Evolutionary conservation across 2,888 invertebrate species (phyloP).

Genomic region (Oscheius sp.): DNA sequence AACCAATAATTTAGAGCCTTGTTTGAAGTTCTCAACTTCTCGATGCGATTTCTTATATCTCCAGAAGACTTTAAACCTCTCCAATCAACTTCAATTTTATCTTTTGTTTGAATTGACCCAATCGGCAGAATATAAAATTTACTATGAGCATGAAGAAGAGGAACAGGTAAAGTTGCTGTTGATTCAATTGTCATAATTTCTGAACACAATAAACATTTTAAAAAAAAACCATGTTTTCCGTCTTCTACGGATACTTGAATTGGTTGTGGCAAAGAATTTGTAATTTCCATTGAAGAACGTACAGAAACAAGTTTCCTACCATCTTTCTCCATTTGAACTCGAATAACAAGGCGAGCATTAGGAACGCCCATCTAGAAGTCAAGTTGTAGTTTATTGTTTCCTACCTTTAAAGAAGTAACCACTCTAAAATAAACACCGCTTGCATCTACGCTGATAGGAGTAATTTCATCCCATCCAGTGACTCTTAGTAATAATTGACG

Average conservation of each 20-base stretch:
- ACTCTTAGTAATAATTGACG: conserved; percentile 85
- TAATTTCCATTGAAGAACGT: conserved; percentile 84
- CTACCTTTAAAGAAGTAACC: conserved; percentile 61
- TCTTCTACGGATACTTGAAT: conserved; percentile 47
- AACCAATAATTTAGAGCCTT: conserved; percentile 13
- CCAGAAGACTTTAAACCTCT: conserved; percentile 40
- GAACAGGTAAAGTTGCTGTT: conserved; percentile 1
- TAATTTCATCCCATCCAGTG: conserved; percentile 86
- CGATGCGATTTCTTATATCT: conserved; percentile 42
- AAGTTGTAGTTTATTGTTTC: neutral
- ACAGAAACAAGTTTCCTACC: conserved; percentile 92
- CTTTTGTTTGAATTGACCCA: neutral
- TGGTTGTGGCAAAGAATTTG: conserved; percentile 51
- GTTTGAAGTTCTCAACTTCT: conserved; percentile 35
- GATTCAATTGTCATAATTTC: conserved; percentile 32
- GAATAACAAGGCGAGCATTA: conserved; percentile 86
- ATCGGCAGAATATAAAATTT: conserved; percentile 27
- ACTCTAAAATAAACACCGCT: conserved; percentile 87
- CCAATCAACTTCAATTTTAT: conserved; percentile 44
- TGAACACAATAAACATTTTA: neutral
- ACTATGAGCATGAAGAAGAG: conserved; percentile 30
- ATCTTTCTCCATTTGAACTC: conserved; percentile 88
- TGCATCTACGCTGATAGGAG: conserved; percentile 91
- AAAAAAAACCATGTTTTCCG: conserved; percentile 19
- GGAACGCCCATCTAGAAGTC: conserved; percentile 35